phyloP scores from a whole-genome alignment of 2,113 vertebrate genomes.

The Phaethon lepturus region DNA sequence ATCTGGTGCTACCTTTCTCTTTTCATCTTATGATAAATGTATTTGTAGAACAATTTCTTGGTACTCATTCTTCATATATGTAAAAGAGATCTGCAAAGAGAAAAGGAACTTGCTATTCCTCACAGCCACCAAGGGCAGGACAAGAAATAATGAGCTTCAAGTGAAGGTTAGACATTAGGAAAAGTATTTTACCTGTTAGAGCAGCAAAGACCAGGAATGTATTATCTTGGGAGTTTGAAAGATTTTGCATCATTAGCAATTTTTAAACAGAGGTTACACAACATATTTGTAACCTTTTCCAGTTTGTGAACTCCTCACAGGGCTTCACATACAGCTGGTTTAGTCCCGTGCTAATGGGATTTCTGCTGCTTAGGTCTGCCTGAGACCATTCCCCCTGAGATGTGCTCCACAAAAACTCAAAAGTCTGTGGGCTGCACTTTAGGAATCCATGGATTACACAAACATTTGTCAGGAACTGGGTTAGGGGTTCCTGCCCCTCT shows the following conservation, averaged over 20 bases:
- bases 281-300: not conserved
- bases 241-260: not conserved
- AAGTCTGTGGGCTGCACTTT: not conserved
- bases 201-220: not conserved
- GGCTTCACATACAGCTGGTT: not conserved
- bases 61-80: conserved; percentile 26
- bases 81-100: conserved; percentile 43
- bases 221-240: not conserved
- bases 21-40: conserved; percentile 43
- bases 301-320: not conserved
- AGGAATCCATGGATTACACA: not conserved
- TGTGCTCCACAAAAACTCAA: not conserved
- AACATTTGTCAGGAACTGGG: not conserved
- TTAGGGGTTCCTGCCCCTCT: not conserved
- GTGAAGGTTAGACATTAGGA: not conserved
- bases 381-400: rapidly evolving
- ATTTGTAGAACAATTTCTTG: conserved; percentile 52
- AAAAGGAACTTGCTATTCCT: conserved; percentile 29
- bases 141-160: conserved; percentile 47
- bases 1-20: conserved; percentile 15
- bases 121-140: conserved; percentile 5
- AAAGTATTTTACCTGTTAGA: conserved; percentile 8
- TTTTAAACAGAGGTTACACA: not conserved
- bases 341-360: not conserved
- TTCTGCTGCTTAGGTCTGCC: not conserved